phyloP scores from a whole-genome alignment of 2,888 invertebrate genomes.

The Stenichneumon culpator region DNA sequence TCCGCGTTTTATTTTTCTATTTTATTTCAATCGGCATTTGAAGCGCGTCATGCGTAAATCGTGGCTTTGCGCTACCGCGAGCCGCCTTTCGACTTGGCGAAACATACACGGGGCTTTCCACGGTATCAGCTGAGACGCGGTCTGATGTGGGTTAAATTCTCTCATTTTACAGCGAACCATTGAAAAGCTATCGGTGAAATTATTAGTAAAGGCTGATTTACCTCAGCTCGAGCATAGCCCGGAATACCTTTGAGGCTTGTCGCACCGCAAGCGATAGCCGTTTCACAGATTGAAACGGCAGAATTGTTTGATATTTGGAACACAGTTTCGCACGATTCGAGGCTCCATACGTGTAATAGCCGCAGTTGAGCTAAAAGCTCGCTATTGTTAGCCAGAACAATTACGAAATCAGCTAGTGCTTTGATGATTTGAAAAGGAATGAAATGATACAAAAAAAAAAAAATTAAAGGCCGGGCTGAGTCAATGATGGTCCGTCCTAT shows the following conservation, averaged over 20 bases:
- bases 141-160: not conserved
- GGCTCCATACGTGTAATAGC: not conserved
- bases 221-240: not conserved
- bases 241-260: not conserved
- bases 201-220: not conserved
- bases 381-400: not conserved
- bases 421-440: not conserved
- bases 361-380: not conserved
- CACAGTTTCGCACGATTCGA: not conserved
- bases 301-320: not conserved
- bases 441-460: not conserved
- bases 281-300: not conserved
- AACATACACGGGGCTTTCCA: not conserved
- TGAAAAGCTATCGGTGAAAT: not conserved
- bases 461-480: not conserved
- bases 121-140: not conserved
- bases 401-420: not conserved
- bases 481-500: not conserved
- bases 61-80: not conserved
- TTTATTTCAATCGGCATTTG: not conserved
- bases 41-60: not conserved
- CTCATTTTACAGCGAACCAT: not conserved
- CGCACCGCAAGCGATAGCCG: not conserved
- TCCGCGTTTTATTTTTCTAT: not conserved
- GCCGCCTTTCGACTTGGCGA: not conserved